Percentiles rank a stretch among this genome's conserved stretches.
These are phyloP conservation scores for Genyomyrus donnyi DNA, from an alignment of 2,113 vertebrate genomes.

Conservation along the genomic window DNA sequence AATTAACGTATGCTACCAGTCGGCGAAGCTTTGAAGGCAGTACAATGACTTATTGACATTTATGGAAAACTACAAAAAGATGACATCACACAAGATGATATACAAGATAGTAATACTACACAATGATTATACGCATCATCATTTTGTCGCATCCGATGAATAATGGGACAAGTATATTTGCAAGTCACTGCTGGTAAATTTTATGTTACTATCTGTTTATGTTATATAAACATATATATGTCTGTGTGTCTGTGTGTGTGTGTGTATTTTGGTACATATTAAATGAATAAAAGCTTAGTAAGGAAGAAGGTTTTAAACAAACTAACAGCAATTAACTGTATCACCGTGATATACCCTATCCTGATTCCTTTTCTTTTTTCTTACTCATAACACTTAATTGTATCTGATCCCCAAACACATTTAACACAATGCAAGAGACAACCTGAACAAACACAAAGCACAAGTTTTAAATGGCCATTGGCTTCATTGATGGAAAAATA, in stretches of 20 bases:
- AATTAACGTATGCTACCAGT: neutral
- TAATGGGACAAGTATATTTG: neutral
- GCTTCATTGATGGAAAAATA: no score
- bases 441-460: no score
- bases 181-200: neutral
- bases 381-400: neutral
- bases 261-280: neutral
- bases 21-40: neutral
- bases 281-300: neutral
- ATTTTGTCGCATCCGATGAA: neutral
- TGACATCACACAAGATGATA: neutral
- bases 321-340: neutral
- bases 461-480: no score
- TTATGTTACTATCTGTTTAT: no score
- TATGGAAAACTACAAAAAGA: neutral
- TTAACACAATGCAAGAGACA: no score
- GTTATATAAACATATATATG: no score
- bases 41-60: neutral
- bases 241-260: no score
- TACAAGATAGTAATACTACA: neutral
- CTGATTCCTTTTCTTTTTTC: neutral
- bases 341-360: neutral
- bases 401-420: neutral
- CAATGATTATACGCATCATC: neutral
- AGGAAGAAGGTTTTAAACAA: neutral